Evolutionary conservation across 2,113 vertebrate genomes (phyloP), one percentile per base, ranked within the genome.

Genomic region (Azemiops feae): DNA sequence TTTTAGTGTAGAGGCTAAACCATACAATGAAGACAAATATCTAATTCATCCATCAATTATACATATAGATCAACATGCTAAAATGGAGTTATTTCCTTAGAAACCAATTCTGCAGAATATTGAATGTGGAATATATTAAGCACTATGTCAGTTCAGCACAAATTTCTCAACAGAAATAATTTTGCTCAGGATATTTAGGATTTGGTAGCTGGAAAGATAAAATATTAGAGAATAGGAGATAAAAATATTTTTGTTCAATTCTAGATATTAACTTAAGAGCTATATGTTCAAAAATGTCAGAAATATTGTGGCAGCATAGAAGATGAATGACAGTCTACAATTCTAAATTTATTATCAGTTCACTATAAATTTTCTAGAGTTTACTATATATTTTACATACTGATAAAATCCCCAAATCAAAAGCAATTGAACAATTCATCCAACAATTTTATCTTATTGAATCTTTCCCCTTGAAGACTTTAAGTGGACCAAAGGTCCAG

Each of bases 1-100:
- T 96, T 96, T 96, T 96, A 97, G 96, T 95, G 92, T 52, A 94
- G 45, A 94, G 85, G 92, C 1, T 92, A 93, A 96, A 94, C 87
- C 3, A 0, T 91, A 95, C 50, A 60, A 92, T 54, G 23, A 91
- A 95, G 88, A 91, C 74, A 94, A 90, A 96, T 95, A 95, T 92
- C 90, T 93, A 53, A 95, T 93, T 93, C 74, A 95, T 92, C 89
- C 92, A 96, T 95, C 95, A 87, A 95, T 95, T 93, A 93, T 93
- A 96, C 87, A 95, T 91, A 91, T 89, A 95, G 85, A 94, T 89
- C 87, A 34, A 93, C 92, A 60, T 90, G 93, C 95, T 95, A 1
- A 89, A 94, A 93, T 54, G 86, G 50, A 18, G 25, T 92, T 94
- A 92, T 60, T 95, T 88, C 90, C 64, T 45, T 52, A 93, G 81